Evolutionary conservation across 2,888 invertebrate genomes (phyloP), one percentile per base, ranked within the genome.

Genomic region (Phyllotreta striolata): DNA sequence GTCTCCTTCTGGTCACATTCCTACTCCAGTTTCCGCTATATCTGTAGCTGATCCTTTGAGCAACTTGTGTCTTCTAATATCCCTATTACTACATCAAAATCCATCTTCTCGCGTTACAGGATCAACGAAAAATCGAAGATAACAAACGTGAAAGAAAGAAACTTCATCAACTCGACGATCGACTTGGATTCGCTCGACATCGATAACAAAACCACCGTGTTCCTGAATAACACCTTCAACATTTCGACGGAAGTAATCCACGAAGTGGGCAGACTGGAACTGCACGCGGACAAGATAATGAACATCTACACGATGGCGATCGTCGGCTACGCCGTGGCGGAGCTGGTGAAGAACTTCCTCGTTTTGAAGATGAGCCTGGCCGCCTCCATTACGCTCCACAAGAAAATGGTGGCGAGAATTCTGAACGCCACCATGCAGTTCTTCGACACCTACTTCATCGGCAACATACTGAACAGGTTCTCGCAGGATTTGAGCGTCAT

Each of bases 391-490:
- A 73, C 70, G 37, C 49, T 78, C 7, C 78, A 78, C 56, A 74
- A 73, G 41, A 66, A 56, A 9, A 78, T 77, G 77, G 70, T 74
- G 1, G 60, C 66, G 6, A 70, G 66, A 49, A 63, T 77, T n/a
- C 55, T 74, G 6, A 66, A 73, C 47, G 74, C 76, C 7, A 52
- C 67, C 7, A 78, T 77, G 77, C 35, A 66, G 3, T 78, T 78
- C 49, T 78, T 75, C 60, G 77, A 78, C 55, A 72, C 63, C 9
- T 69, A 72, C 62, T 75, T 77, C 59, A 76, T 78, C 44, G 78
- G 77, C 9, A 77, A 77, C 66, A 75, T 78, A 46, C 63, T 78
- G 55, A 78, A 77, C 56, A 71, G 78, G 60, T 78, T 77, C 67
- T 75, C 77, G 0, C 77, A 76, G 56, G 78, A 78, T 68, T 67